phyloP scores from a whole-genome alignment of 2,888 invertebrate species.

The Stenurella melanura region DNA sequence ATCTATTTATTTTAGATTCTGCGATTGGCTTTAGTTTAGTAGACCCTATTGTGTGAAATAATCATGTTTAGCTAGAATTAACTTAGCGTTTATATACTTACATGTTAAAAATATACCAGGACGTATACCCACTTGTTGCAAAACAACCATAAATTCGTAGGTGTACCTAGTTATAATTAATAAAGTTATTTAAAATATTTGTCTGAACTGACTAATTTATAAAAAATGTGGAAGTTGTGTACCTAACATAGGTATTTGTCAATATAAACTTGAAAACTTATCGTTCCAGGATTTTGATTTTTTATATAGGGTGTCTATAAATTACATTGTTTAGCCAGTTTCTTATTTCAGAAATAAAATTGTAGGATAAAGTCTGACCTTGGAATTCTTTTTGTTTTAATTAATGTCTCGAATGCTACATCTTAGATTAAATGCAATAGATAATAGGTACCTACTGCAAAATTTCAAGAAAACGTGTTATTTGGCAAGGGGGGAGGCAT shows the following conservation, averaged over 20 bases:
- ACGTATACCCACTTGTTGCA: neutral
- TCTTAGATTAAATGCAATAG: too few species aligned
- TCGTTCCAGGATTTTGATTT: neutral
- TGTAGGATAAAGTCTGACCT: too few species aligned
- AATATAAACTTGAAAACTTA: neutral
- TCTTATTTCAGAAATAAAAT: too few species aligned
- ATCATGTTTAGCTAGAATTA: neutral
- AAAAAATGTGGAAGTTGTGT: neutral
- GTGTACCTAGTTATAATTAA: neutral
- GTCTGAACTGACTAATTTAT: neutral
- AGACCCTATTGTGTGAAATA: neutral
- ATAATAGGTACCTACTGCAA: too few species aligned
- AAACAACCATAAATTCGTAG: neutral
- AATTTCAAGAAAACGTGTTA: too few species aligned
- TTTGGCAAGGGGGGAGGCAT: too few species aligned
- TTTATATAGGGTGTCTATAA: too few species aligned
- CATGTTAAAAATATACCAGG: too few species aligned
- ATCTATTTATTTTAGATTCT: neutral
- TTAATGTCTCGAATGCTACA: too few species aligned
- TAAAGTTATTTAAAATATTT: neutral
- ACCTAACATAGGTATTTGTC: too few species aligned
- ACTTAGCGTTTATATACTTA: neutral
- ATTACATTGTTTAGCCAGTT: too few species aligned
- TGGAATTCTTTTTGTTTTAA: too few species aligned
- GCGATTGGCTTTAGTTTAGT: neutral